Evolutionary conservation across 1,140 invertebrate species (phyloP).

Genomic region (Ceratitis capitata): DNA sequence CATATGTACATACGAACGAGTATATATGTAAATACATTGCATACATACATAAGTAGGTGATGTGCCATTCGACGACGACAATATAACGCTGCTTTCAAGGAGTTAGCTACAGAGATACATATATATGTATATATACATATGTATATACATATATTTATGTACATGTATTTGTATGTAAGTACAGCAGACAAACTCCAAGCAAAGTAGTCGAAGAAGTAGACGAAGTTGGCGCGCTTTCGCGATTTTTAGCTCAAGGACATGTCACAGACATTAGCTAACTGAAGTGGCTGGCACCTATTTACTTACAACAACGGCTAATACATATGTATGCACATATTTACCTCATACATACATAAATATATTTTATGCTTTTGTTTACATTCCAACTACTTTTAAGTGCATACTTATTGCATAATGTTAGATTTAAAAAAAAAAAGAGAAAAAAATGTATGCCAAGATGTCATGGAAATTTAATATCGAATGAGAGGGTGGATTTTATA

Average conservation of each 20-base stretch:
- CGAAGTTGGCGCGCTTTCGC: constrained; percentile 35
- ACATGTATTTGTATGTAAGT: background rate
- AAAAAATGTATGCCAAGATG: too few species aligned
- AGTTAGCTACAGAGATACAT: background rate
- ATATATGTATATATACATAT: too few species aligned
- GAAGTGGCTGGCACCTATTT: background rate
- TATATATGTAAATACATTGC: too few species aligned
- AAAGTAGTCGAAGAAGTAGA: constrained; percentile 19
- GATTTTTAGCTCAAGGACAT: constrained; percentile 33
- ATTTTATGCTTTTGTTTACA: background rate
- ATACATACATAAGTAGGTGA: background rate
- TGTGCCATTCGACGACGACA: background rate
- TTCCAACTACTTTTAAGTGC: too few species aligned
- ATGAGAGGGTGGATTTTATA: too few species aligned
- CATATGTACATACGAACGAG: background rate
- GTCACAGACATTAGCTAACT: constrained; percentile 20
- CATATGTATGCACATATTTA: background rate
- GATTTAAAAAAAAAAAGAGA: too few species aligned
- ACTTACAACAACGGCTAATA: background rate
- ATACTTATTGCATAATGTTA: too few species aligned
- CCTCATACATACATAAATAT: background rate
- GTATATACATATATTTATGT: background rate
- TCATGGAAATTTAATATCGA: too few species aligned
- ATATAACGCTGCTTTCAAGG: background rate
- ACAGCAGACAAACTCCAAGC: background rate